These are phyloP conservation scores for Acanthosepion pharaonis DNA, from an alignment of 2,888 invertebrate genomes.

Conservation along the genomic window DNA sequence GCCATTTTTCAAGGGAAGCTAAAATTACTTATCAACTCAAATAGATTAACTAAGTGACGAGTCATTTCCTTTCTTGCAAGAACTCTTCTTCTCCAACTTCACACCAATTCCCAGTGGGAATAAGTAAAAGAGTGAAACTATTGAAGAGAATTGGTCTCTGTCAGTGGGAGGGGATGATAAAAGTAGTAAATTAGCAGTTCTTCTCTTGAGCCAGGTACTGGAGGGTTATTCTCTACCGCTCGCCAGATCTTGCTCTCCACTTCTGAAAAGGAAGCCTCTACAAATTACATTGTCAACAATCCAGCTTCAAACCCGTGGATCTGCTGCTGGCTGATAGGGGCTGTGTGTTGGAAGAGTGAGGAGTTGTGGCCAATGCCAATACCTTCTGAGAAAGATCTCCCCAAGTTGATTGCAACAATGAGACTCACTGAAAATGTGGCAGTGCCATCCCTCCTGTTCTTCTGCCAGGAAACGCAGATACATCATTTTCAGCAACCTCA, in stretches of 20 bases:
- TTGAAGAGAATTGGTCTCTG: too few relatives aligned
- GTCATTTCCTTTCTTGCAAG: too few relatives aligned
- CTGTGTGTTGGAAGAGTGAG: not conserved
- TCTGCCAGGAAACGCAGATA: not conserved
- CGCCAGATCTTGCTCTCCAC: not conserved
- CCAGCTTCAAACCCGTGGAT: not conserved
- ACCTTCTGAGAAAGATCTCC: not conserved
- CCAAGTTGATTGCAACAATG: not conserved
- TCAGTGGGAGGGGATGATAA: not conserved
- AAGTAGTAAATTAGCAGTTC: not conserved
- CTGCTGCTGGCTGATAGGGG: not conserved
- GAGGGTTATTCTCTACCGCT: not conserved
- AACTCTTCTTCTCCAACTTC: too few relatives aligned
- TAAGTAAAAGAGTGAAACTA: too few relatives aligned
- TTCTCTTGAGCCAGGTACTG: not conserved
- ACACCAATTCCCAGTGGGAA: too few relatives aligned
- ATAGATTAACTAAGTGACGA: too few relatives aligned
- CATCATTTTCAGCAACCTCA: not conserved
- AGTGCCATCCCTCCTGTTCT: not conserved
- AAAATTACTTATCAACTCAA: too few relatives aligned
- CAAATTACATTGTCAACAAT: conserved; percentile 24
- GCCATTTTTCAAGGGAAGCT: too few relatives aligned
- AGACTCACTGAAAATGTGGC: not conserved
- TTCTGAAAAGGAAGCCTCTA: not conserved
- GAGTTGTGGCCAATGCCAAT: not conserved